Percentiles rank a stretch among this genome's conserved stretches.
Conservation (phyloP, 2,113 vertebrate genomes). For the Ranitomeya imitator region DNA sequence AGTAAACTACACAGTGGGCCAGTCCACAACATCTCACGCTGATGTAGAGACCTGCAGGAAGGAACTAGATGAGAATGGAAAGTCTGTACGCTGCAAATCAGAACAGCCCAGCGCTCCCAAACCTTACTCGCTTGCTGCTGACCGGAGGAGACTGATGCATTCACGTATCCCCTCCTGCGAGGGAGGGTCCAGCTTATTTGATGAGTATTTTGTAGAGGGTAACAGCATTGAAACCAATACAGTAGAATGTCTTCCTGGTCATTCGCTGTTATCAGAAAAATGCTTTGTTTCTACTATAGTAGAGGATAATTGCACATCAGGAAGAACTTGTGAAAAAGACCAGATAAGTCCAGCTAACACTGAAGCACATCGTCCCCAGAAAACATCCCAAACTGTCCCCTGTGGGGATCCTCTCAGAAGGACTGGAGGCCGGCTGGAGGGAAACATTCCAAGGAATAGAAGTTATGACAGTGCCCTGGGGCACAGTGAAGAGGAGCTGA, state of each 20-base stretch:
- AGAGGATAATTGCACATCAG: constrained; percentile 7
- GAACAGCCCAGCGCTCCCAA: not conserved
- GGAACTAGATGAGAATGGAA: constrained; percentile 66
- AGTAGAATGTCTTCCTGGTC: not conserved
- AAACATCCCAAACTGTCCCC: constrained; percentile 65
- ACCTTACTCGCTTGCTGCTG: constrained; percentile 52
- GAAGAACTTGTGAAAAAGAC: constrained; percentile 50
- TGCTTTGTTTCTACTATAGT: not conserved
- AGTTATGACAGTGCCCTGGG: constrained; percentile 84
- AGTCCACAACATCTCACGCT: constrained; percentile 76
- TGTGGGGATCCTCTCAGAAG: constrained; percentile 67
- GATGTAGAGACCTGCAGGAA: constrained; percentile 71
- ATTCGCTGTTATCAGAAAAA: not conserved
- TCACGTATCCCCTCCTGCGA: constrained; percentile 43
- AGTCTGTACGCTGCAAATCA: too few relatives aligned
- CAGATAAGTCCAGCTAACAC: constrained; percentile 33
- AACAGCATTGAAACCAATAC: constrained; percentile 54
- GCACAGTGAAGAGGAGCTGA: constrained; percentile 79
- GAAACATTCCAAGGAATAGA: constrained; percentile 78
- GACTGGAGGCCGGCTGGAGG: constrained; percentile 66
- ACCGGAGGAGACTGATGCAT: constrained; percentile 28
- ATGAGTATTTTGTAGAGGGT: constrained; percentile 50
- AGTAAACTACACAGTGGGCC: constrained; percentile 82
- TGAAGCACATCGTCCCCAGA: constrained; percentile 54
- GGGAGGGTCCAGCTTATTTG: constrained; percentile 26